A percentile compares a stretch with the other conserved stretches of the same genome.
phyloP scores from a whole-genome alignment of 2,888 invertebrate genomes.

The Molanna angustata region DNA sequence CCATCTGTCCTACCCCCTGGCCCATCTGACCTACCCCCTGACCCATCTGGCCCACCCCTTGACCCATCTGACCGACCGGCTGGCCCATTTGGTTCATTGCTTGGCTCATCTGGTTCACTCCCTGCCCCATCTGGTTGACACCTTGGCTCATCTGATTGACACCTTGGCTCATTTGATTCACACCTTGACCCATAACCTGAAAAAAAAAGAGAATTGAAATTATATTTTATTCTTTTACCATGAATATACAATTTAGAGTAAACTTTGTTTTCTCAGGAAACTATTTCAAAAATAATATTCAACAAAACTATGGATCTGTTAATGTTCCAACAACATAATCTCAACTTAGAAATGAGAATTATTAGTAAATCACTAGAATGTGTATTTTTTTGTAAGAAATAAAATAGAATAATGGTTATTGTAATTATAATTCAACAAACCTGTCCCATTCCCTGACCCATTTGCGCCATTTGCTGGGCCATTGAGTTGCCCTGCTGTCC shows the following conservation, averaged over 20 bases:
- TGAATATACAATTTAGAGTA: too few relatives aligned
- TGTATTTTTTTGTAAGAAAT: too few relatives aligned
- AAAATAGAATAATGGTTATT: conserved; percentile 6
- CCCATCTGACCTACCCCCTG: conserved; percentile 51
- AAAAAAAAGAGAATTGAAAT: background rate
- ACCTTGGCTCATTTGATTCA: conserved; percentile 48
- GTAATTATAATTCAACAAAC: conserved; percentile 35
- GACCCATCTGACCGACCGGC: conserved; percentile 47
- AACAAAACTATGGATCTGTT: too few relatives aligned
- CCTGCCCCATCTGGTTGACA: conserved; percentile 53
- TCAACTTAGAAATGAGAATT: too few relatives aligned
- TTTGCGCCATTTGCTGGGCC: conserved; percentile 46
- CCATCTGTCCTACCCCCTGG: conserved; percentile 50
- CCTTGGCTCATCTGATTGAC: conserved; percentile 50
- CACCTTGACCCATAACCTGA: conserved; percentile 47
- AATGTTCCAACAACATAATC: too few relatives aligned
- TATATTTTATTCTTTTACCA: too few relatives aligned
- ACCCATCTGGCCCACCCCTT: conserved; percentile 52
- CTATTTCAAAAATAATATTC: too few relatives aligned
- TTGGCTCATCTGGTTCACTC: conserved; percentile 50
- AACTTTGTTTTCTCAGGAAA: too few relatives aligned
- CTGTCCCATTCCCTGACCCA: conserved; percentile 54
- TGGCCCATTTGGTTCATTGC: conserved; percentile 48
- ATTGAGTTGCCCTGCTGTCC: conserved; percentile 41
- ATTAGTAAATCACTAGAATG: too few relatives aligned